Evolutionary conservation across 2,888 invertebrate species (phyloP), one percentile per base, ranked within the genome.

Genomic region (Branchellion lobata): DNA sequence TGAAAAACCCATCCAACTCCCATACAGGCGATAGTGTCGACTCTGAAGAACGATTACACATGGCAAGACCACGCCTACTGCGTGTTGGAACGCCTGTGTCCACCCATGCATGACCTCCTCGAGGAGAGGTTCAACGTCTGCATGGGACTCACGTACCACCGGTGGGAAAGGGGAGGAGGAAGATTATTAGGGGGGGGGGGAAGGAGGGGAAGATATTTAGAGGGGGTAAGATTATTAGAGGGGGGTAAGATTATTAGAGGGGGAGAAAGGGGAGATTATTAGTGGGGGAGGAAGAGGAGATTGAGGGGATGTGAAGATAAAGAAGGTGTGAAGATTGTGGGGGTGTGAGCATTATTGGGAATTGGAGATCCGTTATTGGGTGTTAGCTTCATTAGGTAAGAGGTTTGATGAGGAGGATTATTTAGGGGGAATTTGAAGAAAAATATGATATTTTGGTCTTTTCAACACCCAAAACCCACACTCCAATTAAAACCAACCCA

Each of bases 31-130:
- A 57, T 57, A 8, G 61, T 57, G 14, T 57, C 61, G 24, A 57
- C 61, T 5, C 3, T 18, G 8, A 57, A 57, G 61, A 57, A 81
- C 89, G 94, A 94, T 86, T 94, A 93, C 87, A 93, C 93, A 0
- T 94, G 94, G 94, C 93, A 93, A 86, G 93, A 93, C 87, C 94
- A 94, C 86, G 94, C 93, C 33, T 94, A 92, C 87, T 93, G 93
- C n/a, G 88, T 94, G 83, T 92, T 94, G 79, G 93, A 93, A 88
- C 90, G 93, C 82, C 90, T 94, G 80, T 93, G 93, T 88, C 91
- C 91, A 84, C 93, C 94, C 86, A 92, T 94, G 80, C 93, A 93
- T 53, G 92, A 91, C 83, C 89, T 93, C 76, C 89, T 94, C 83
- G 94, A 94, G 88, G 92, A 92, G 84, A 94, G 93, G 88, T 94